phyloP scores from a whole-genome alignment of 2,113 vertebrate species.

The Lates calcarifer region DNA sequence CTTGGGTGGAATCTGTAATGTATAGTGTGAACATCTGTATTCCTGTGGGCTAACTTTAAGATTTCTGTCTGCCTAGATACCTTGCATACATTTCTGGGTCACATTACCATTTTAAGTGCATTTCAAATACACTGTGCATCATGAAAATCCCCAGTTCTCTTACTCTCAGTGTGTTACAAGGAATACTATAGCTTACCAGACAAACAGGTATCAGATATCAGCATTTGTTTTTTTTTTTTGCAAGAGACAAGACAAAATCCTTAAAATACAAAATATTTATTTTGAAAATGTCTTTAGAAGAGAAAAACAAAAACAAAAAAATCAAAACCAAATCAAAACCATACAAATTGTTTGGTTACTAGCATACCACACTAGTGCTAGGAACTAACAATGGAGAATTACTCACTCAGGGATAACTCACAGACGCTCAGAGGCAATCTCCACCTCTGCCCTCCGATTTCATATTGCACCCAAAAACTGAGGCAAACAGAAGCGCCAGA shows the following conservation, averaged over 20 bases:
- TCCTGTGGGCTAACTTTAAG: neutral
- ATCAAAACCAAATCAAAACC: slow-evolving; percentile 70
- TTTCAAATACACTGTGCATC: slow-evolving; percentile 25
- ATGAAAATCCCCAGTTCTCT: neutral
- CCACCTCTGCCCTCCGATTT: slow-evolving; percentile 56
- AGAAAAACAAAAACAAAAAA: slow-evolving; percentile 58
- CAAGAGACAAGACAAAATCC: slow-evolving; percentile 77
- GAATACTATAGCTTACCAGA: neutral
- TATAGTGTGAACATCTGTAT: neutral
- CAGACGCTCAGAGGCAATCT: slow-evolving; percentile 58
- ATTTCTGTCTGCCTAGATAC: neutral
- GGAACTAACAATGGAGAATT: slow-evolving; percentile 76
- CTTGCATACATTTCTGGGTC: neutral
- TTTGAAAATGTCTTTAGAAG: slow-evolving; percentile 83
- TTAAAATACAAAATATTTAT: slow-evolving; percentile 87
- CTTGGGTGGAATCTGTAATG: slow-evolving; percentile 5
- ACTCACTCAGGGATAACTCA: slow-evolving; percentile 62
- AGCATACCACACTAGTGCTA: slow-evolving; percentile 81
- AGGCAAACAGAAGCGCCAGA: slow-evolving; percentile 70
- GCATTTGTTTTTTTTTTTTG: slow-evolving; percentile 34
- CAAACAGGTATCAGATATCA: slow-evolving; percentile 8
- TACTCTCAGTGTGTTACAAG: neutral
- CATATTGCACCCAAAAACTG: slow-evolving; percentile 66
- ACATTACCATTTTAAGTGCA: neutral
- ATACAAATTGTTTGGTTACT: slow-evolving; percentile 85